Base-by-base conservation (phyloP, 2,797 vertebrate species). In the Sus cebifrons region DNA sequence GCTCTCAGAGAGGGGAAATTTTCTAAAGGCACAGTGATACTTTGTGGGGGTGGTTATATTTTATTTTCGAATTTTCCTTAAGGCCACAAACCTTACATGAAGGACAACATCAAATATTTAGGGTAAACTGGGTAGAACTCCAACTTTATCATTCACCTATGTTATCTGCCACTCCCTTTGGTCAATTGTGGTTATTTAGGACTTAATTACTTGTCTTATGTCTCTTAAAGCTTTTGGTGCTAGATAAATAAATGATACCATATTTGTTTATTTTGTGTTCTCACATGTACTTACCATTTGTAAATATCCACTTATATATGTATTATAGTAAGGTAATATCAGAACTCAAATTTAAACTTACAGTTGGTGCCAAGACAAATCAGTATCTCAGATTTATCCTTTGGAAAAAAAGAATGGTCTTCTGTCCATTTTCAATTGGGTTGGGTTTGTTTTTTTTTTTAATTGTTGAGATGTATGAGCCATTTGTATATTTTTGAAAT, bases 31-130 rank as follows among this genome's bases (percentile, higher is more conserved):
- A 78, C 18, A 36, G 1, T 67, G 29, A 79, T 9, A 64, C 2
- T 70, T 94, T 65, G 65, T 36, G 58, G 21, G 13, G 58, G 52
- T 36, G 56, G 23, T 96, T 64, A 56, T 36, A 10, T 0, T 86
- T 1, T 32, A 70, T 94, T 89, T 96, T 64, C 62, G 6, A 94
- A 84, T 40, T 49, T 44, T 62, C 58, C 58, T 89, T 49, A 70
- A 85, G 92, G 44, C 44, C 64, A 83, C 15, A 56, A 14, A 56
- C 1, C 8, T 68, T 32, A 56, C 21, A 56, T 5, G 15, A 68
- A 79, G 65, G 11, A 25, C 29, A 79, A 5, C 1, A 18, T 85
- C 27, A 94, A 25, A 75, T 4, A 60, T 32, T 32, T 23, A 40
- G 13, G 62, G 23, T 12, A 2, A 86, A 14, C 8, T 75, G 25